These are phyloP conservation scores for Notodonta ziczac DNA, from an alignment of 2,888 invertebrate genomes.

Conservation along the genomic window DNA sequence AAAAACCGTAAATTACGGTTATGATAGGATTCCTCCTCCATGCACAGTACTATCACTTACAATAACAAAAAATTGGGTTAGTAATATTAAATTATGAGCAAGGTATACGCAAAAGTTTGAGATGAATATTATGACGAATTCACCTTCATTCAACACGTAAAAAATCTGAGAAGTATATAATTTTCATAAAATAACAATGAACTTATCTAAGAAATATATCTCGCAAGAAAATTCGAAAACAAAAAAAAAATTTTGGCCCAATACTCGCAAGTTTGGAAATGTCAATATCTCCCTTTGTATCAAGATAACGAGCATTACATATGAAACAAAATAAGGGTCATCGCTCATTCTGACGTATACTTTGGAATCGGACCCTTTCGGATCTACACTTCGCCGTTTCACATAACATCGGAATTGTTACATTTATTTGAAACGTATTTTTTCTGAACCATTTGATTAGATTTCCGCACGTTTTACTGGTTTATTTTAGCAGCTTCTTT, in stretches of 20 bases:
- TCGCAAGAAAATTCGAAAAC: not conserved
- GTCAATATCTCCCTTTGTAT: not conserved
- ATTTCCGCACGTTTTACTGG: no score
- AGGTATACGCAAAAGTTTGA: no score
- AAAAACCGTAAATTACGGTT: no score
- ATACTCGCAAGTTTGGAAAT: not conserved
- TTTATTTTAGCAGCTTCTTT: no score
- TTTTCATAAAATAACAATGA: no score
- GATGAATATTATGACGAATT: no score
- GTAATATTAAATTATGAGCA: no score
- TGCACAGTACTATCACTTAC: no score
- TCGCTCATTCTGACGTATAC: constrained; percentile 13
- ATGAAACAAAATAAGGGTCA: constrained; percentile 11
- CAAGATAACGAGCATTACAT: constrained; percentile 2
- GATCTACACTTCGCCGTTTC: constrained; percentile 7
- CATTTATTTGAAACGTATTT: not conserved
- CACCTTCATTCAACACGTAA: no score
- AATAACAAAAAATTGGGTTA: no score
- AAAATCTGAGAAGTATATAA: no score
- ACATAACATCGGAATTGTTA: constrained; percentile 4
- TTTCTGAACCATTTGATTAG: not conserved
- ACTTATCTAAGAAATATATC: not conserved
- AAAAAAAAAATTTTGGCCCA: not conserved
- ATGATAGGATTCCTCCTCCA: no score
- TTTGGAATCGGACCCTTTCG: constrained; percentile 14